phyloP scores from a whole-genome alignment of 1,140 invertebrate species.

The Tetranychus urticae region DNA sequence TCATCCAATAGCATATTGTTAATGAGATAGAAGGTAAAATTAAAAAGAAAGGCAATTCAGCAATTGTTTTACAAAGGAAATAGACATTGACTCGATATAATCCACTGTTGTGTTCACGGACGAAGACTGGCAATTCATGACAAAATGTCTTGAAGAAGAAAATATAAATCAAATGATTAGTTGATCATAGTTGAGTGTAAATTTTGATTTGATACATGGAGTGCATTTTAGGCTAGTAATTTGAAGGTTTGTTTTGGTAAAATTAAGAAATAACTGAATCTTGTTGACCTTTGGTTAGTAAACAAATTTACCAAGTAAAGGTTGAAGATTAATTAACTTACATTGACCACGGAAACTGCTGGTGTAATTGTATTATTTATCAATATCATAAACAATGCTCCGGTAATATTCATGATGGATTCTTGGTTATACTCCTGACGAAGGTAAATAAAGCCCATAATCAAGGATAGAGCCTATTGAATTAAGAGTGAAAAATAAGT shows the following conservation, averaged over 20 bases:
- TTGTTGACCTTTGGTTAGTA: no score
- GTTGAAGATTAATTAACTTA: slow-evolving; percentile 26
- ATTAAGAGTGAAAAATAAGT: not conserved
- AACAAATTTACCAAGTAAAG: slow-evolving; percentile 1
- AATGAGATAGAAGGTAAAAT: slow-evolving; percentile 60
- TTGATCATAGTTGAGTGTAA: no score
- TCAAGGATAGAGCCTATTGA: slow-evolving; percentile 46
- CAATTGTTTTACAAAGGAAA: slow-evolving; percentile 62
- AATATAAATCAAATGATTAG: no score
- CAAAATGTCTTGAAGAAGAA: slow-evolving; percentile 53
- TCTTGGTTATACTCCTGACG: slow-evolving; percentile 57
- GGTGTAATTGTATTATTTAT: slow-evolving; percentile 86
- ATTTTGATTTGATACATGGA: no score
- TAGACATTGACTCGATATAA: slow-evolving; percentile 81
- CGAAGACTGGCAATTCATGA: slow-evolving; percentile 65
- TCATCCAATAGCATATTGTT: slow-evolving; percentile 48
- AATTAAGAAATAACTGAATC: no score
- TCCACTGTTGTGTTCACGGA: slow-evolving; percentile 67
- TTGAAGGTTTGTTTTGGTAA: no score
- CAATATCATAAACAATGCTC: slow-evolving; percentile 71
- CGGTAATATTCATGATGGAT: slow-evolving; percentile 84
- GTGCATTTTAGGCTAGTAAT: no score
- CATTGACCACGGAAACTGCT: slow-evolving; percentile 61
- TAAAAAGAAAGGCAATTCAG: slow-evolving; percentile 35
- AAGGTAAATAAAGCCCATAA: slow-evolving; percentile 71